Conservation (phyloP, 1,140 invertebrate genomes). For the Drepana arcuata region DNA sequence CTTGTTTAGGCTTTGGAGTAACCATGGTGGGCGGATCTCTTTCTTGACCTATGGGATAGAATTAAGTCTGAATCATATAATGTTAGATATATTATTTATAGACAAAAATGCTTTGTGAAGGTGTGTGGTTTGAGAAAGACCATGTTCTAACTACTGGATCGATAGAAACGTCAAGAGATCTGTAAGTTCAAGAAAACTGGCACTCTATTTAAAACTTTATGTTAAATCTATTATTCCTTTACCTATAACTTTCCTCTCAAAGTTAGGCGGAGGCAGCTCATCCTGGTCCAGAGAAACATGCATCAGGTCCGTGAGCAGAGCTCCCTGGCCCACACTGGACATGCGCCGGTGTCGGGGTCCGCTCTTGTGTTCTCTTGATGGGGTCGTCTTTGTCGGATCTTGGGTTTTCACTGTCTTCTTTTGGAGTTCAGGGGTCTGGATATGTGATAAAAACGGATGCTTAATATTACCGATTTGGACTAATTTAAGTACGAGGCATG, state of each 20-base stretch:
- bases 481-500: too few species aligned
- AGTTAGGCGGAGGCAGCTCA: constrained; percentile 30
- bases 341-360: constrained; percentile 41
- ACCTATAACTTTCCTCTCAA: constrained; percentile 51
- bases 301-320: constrained; percentile 43
- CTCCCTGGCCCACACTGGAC: constrained; percentile 49
- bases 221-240: too few species aligned
- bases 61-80: too few species aligned
- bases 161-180: too few species aligned
- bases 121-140: too few species aligned
- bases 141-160: too few species aligned
- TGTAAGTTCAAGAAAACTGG: too few species aligned
- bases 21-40: constrained; percentile 29
- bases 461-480: too few species aligned
- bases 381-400: constrained; percentile 28
- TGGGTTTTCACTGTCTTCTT: constrained; percentile 31
- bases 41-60: constrained; percentile 38
- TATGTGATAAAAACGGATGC: neutral
- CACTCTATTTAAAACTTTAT: too few species aligned
- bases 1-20: constrained; percentile 42
- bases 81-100: too few species aligned
- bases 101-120: too few species aligned
- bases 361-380: constrained; percentile 27
- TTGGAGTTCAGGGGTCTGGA: constrained; percentile 49
- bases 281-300: constrained; percentile 36